phyloP scores from a whole-genome alignment of 2,888 invertebrate genomes.

The Labia minor region DNA sequence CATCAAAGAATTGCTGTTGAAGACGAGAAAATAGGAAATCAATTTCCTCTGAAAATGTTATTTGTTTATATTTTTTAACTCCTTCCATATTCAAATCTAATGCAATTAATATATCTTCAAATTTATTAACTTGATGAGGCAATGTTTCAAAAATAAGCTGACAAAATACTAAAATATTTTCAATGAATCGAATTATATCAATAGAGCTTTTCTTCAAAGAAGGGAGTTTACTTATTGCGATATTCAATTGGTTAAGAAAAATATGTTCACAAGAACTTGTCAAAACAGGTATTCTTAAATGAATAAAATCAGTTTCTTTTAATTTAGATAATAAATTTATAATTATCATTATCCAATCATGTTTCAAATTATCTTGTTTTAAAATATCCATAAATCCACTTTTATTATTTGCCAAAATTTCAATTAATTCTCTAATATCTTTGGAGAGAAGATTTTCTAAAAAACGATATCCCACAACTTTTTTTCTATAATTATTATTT shows the following conservation, averaged over 20 bases:
- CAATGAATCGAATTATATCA: slow-evolving; percentile 29
- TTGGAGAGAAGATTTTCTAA: slow-evolving; percentile 38
- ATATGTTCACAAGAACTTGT: slow-evolving; percentile 25
- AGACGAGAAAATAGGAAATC: slow-evolving; percentile 15
- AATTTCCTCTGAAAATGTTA: slow-evolving; percentile 15
- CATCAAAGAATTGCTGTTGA: background rate
- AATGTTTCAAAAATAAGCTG: slow-evolving; percentile 35
- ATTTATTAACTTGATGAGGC: slow-evolving; percentile 31
- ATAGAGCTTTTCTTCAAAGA: slow-evolving; percentile 25
- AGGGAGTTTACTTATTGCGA: slow-evolving; percentile 27
- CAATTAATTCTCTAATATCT: slow-evolving; percentile 37
- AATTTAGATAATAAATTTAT: slow-evolving; percentile 39
- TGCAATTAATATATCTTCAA: slow-evolving; percentile 30
- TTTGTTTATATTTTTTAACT: slow-evolving; percentile 26
- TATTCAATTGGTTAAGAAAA: slow-evolving; percentile 28
- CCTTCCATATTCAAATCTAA: slow-evolving; percentile 27
- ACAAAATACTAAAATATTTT: slow-evolving; percentile 28
- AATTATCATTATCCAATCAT: slow-evolving; percentile 41
- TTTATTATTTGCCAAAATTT: slow-evolving; percentile 37
- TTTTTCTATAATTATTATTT: too few species aligned
- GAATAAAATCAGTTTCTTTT: slow-evolving; percentile 32
- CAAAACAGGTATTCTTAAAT: slow-evolving; percentile 27
- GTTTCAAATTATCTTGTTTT: slow-evolving; percentile 36
- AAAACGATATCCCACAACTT: slow-evolving; percentile 38
- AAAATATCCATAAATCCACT: slow-evolving; percentile 41